Percentiles rank a stretch among this genome's conserved stretches.
Conservation (phyloP, 2,888 invertebrate genomes). For the Allacma fusca region DNA sequence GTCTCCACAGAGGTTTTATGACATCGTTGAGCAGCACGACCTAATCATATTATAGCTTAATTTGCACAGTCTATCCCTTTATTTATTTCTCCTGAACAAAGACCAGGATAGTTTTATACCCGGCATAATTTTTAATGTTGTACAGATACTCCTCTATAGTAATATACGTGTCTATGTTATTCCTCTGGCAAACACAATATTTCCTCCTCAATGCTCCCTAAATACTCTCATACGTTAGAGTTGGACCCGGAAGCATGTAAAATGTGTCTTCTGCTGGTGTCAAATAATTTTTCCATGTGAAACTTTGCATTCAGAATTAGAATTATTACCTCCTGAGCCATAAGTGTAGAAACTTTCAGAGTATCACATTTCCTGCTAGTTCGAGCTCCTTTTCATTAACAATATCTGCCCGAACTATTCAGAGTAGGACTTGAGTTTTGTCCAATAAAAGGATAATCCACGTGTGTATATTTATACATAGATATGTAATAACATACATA, state of each 20-base stretch:
- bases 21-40: not conserved
- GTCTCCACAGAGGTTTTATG: not conserved
- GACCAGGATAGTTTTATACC: not conserved
- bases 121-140: not conserved
- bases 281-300: no score
- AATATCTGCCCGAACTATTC: no score
- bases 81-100: not conserved
- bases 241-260: no score
- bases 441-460: no score
- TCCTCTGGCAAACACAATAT: no score
- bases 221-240: no score
- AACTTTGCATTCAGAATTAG: not conserved
- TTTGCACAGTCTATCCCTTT: constrained; percentile 2
- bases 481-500: no score
- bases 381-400: not conserved
- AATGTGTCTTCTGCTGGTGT: no score
- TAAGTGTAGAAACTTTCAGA: not conserved
- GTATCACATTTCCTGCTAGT: not conserved
- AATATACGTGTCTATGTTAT: not conserved
- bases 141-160: not conserved
- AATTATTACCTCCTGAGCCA: not conserved
- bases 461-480: no score
- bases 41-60: not conserved
- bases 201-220: no score
- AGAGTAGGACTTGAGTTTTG: no score